These are phyloP conservation scores for Ceratitis capitata DNA, from an alignment of 1,140 invertebrate species.

Conservation along the genomic window DNA sequence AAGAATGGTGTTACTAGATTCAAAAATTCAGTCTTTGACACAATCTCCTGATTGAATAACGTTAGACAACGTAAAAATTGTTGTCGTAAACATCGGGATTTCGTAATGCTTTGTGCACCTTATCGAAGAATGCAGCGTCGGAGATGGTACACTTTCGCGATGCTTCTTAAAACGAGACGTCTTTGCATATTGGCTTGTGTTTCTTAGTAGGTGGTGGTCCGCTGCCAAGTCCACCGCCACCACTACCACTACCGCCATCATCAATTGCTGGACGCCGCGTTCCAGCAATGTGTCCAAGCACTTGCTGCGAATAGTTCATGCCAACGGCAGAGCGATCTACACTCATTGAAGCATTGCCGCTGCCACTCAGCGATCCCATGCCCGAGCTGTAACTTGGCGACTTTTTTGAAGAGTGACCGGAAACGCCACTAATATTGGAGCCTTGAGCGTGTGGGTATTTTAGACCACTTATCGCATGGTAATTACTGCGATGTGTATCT, in stretches of 20 bases:
- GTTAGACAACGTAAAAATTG: constrained; percentile 93
- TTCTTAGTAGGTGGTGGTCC: constrained; percentile 77
- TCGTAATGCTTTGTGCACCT: constrained; percentile 87
- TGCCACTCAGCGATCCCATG: constrained; percentile 32
- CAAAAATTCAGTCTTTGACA: constrained; percentile 89
- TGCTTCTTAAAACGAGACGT: constrained; percentile 86
- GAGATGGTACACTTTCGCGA: constrained; percentile 89
- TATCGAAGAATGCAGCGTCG: constrained; percentile 97
- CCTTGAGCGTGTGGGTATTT: constrained; percentile 31
- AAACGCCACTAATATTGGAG: constrained; percentile 23
- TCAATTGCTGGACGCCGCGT: constrained; percentile 42
- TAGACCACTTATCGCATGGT: constrained; percentile 48
- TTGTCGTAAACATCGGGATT: constrained; percentile 93
- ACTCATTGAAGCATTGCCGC: constrained; percentile 47
- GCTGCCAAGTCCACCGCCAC: constrained; percentile 45
- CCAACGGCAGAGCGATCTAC: constrained; percentile 51
- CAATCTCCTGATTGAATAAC: constrained; percentile 93
- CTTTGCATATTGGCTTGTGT: constrained; percentile 77
- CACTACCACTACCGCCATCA: constrained; percentile 49
- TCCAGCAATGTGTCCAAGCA: constrained; percentile 47
- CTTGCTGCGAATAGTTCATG: constrained; percentile 51
- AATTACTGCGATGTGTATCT: constrained; percentile 59
- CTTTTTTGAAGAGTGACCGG: constrained; percentile 54
- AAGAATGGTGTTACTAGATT: constrained; percentile 89
- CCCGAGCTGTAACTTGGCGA: constrained; percentile 56